Evolutionary conservation across 2,888 invertebrate genomes (phyloP), one percentile per base, ranked within the genome.

Genomic region (Pelosia muscerda): DNA sequence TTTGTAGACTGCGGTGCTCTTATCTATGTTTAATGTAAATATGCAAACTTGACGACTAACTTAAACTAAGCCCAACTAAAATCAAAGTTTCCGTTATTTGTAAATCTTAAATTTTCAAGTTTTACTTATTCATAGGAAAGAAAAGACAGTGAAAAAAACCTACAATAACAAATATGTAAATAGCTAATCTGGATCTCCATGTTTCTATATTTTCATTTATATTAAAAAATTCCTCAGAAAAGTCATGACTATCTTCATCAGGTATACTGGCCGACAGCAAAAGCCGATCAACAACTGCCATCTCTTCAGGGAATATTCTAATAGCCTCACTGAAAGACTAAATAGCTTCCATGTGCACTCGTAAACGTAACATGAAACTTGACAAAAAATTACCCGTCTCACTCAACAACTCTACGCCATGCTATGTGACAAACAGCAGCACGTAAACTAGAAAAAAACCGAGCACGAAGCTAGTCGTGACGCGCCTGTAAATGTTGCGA

Each of bases 371-470:
- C 81, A 83, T 78, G 82, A 86, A 79, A 83, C 82, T 81, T 74
- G 59, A 86, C 81, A 90, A 91, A 89, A 90, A 90, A 83, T 76
- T 81, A 88, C 89, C 90, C 88, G 89, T 89, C 88, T 92, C 90
- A 88, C 86, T 92, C 90, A 74, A 71, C 90, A 84, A 76, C 84
- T 86, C 84, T 70, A 86, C 82, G 69, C 78, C 76, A 72, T 77
- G 85, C 81, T 72, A 77, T 84, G 82, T 85, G 86, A 88, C 86
- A 86, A 85, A 86, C 83, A 76, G 75, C 84, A 82, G 81, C 82
- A 86, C 83, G 85, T 83, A 83, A 85, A 85, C 81, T 82, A 86
- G 82, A 87, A 88, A 90, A 88, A 83, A 79, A 74, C 78, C 72
- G 69, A 78, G 73, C 81, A 79, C 83, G 84, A 84, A 81, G 78